phyloP scores from a whole-genome alignment of 2,113 vertebrate species.

The Phalacrocorax brasilianus region DNA sequence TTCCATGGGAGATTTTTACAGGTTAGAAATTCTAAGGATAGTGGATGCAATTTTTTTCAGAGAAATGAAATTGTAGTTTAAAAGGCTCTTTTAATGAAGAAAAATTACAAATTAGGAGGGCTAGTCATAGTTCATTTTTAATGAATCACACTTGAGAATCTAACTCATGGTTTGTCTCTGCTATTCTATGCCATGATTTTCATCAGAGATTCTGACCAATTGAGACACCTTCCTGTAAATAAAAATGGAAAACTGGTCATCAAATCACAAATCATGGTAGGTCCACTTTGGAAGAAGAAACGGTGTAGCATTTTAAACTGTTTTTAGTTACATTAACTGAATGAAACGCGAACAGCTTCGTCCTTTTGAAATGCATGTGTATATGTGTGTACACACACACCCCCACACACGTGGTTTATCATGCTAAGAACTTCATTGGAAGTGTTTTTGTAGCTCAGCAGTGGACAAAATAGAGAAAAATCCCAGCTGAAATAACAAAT shows the following conservation, averaged over 20 bases:
- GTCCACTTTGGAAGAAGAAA: background rate
- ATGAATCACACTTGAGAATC: background rate
- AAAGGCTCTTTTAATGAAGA: background rate
- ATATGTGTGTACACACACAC: rapidly evolving
- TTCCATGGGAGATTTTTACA: background rate
- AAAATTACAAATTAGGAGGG: background rate
- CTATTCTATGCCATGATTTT: background rate
- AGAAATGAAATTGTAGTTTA: background rate
- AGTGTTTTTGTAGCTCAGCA: background rate
- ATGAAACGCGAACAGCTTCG: background rate
- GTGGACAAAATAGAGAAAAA: background rate
- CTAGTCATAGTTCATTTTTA: background rate
- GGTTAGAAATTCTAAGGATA: background rate
- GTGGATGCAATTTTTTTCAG: background rate
- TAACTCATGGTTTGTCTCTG: background rate
- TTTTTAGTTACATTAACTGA: background rate
- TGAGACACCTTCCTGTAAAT: background rate
- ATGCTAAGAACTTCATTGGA: background rate
- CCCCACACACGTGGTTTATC: background rate
- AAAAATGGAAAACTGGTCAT: background rate
- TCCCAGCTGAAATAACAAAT: background rate
- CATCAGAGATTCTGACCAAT: background rate
- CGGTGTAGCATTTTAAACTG: background rate
- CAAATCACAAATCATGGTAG: background rate
- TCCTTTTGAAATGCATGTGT: background rate